These are phyloP conservation scores for Caretta caretta DNA, from an alignment of 2,113 vertebrate species.

Conservation along the genomic window DNA sequence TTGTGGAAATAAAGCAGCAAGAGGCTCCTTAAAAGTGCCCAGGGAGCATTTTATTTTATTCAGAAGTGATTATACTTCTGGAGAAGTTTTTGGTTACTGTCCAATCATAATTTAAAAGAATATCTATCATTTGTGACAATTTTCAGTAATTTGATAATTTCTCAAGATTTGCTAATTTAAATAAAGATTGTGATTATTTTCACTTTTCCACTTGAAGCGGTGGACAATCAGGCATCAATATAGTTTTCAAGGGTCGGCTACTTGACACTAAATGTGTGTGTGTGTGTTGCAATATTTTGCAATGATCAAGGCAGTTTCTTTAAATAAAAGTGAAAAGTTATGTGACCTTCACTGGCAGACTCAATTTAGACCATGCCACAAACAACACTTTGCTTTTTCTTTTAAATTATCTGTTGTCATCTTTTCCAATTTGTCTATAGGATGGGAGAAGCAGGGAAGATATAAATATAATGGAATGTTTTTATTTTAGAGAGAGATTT, in stretches of 20 bases:
- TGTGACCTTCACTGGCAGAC: slow-evolving; percentile 80
- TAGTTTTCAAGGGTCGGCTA: background rate
- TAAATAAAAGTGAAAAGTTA: slow-evolving; percentile 77
- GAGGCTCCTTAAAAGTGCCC: background rate
- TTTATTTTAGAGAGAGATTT: background rate
- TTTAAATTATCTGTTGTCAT: slow-evolving; percentile 79
- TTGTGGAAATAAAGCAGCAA: background rate
- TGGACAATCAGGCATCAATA: background rate
- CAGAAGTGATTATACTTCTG: background rate
- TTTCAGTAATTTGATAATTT: slow-evolving; percentile 56
- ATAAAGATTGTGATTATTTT: slow-evolving; percentile 2
- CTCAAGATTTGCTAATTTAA: slow-evolving; percentile 17
- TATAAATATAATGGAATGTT: slow-evolving; percentile 19
- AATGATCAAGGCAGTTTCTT: slow-evolving; percentile 68
- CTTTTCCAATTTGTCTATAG: slow-evolving; percentile 78
- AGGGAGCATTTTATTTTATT: background rate
- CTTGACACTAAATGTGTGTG: background rate
- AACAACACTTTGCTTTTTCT: slow-evolving; percentile 75
- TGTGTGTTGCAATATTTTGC: slow-evolving; percentile 32
- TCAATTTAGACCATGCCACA: slow-evolving; percentile 67
- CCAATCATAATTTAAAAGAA: background rate
- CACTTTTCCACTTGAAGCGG: background rate
- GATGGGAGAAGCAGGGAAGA: slow-evolving; percentile 39
- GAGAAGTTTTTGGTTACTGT: slow-evolving; percentile 13
- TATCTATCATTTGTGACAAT: slow-evolving; percentile 27